Conservation (phyloP, 2,888 invertebrate genomes). For the Rambutsinella grinnellia region DNA sequence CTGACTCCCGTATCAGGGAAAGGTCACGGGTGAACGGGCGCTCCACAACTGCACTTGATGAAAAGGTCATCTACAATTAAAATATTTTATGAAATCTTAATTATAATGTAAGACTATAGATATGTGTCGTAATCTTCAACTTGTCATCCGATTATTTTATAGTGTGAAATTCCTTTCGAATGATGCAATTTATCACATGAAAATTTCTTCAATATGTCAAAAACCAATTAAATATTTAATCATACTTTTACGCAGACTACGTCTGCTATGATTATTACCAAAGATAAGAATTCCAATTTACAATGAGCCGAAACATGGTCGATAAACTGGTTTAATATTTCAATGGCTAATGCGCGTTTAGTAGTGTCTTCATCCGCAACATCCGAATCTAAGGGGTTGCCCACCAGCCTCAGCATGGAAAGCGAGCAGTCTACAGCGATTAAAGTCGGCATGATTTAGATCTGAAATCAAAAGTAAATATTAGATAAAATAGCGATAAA, state of each 20-base stretch:
- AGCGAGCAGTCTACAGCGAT: slow-evolving; percentile 80
- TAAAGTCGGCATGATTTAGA: slow-evolving; percentile 79
- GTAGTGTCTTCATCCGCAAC: slow-evolving; percentile 72
- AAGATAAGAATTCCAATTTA: slow-evolving; percentile 79
- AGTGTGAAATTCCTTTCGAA: too few relatives aligned
- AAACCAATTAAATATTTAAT: too few relatives aligned
- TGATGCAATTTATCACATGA: not conserved
- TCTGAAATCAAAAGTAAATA: slow-evolving; percentile 1
- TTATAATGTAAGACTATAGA: not conserved
- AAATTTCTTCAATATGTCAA: not conserved
- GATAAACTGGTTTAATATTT: slow-evolving; percentile 77
- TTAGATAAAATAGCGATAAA: not conserved
- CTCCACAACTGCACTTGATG: slow-evolving; percentile 75
- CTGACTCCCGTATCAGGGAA: slow-evolving; percentile 81
- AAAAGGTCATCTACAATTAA: slow-evolving; percentile 71
- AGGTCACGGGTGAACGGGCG: slow-evolving; percentile 92
- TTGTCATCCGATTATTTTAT: too few relatives aligned
- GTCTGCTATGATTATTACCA: too few relatives aligned
- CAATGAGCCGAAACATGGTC: slow-evolving; percentile 77
- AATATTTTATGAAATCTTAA: slow-evolving; percentile 1
- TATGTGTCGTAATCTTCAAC: slow-evolving; percentile 64
- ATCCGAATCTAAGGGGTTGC: slow-evolving; percentile 69
- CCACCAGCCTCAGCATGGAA: slow-evolving; percentile 78
- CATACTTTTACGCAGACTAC: too few relatives aligned
- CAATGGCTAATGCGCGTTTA: slow-evolving; percentile 76